A percentile compares a stretch with the other conserved stretches of the same genome.
phyloP scores from a whole-genome alignment of 37 sponge, comb jelly and placozoan genomes.

The Dysidea cf. avara region DNA sequence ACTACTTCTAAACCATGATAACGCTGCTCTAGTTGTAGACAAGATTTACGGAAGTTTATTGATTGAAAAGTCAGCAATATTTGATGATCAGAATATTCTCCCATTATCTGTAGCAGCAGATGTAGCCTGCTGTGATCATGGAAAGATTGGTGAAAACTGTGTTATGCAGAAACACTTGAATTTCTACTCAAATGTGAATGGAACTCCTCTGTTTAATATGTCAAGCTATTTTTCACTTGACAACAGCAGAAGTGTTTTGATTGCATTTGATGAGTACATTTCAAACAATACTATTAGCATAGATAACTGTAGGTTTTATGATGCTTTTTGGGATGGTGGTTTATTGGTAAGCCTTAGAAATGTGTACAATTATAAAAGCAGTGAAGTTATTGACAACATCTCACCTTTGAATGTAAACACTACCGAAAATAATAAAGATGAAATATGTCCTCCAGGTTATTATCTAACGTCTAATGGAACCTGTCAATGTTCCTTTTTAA shows the following conservation, averaged over 20 bases:
- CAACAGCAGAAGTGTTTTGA: slow-evolving; percentile 37
- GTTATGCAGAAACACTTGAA: background rate
- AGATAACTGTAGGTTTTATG: background rate
- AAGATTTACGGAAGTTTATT: slow-evolving; percentile 38
- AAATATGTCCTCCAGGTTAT: no score
- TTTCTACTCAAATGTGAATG: background rate
- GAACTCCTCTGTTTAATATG: no score
- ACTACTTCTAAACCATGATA: background rate
- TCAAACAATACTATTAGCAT: slow-evolving; percentile 1
- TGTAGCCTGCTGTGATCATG: no score
- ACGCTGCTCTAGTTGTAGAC: slow-evolving; percentile 37
- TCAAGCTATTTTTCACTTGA: no score
- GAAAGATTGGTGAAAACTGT: no score
- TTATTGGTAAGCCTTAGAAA: slow-evolving; percentile 43
- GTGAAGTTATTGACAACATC: background rate
- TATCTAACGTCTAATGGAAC: no score
- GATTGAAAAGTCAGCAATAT: no score
- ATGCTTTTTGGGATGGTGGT: slow-evolving; percentile 54
- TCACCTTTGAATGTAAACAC: slow-evolving; percentile 6
- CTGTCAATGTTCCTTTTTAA: no score
- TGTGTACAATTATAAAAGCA: slow-evolving; percentile 3
- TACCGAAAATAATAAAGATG: background rate
- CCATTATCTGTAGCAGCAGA: no score
- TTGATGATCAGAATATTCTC: no score
- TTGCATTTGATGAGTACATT: slow-evolving; percentile 27